A percentile compares a stretch with the other conserved stretches of the same genome.
Evolutionary conservation across 2,797 vertebrate species (phyloP).

Genomic region (Cyprinella venusta): DNA sequence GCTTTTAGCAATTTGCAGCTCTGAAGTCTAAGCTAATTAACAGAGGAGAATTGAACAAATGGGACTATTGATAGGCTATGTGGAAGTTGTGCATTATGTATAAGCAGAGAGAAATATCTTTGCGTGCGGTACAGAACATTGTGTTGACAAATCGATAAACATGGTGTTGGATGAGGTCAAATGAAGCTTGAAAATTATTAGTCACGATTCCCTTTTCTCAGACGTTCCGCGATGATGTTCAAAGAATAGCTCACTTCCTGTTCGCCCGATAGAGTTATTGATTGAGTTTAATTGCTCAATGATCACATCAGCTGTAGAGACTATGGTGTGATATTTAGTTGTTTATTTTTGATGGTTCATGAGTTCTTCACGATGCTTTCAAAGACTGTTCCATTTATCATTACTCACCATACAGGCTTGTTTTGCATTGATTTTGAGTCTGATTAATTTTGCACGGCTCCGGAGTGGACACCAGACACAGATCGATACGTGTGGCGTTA

Average conservation of each 20-base stretch:
- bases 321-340: neutral
- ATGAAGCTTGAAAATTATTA: slow-evolving; percentile 41
- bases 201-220: neutral
- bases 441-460: slow-evolving; percentile 39
- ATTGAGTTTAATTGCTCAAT: slow-evolving; percentile 35
- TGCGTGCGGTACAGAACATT: slow-evolving; percentile 8
- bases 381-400: slow-evolving; percentile 27
- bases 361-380: slow-evolving; percentile 33
- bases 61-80: neutral
- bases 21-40: neutral
- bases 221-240: slow-evolving; percentile 14
- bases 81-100: neutral
- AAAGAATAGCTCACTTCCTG: slow-evolving; percentile 39
- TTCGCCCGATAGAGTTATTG: slow-evolving; percentile 28
- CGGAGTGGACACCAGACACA: slow-evolving; percentile 38
- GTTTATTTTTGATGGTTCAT: slow-evolving; percentile 19
- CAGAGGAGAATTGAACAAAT: neutral
- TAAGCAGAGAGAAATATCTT: neutral
- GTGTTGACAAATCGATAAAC: slow-evolving; percentile 31
- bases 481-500: slow-evolving; percentile 39
- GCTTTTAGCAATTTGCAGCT: neutral
- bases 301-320: slow-evolving; percentile 12
- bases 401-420: slow-evolving; percentile 9
- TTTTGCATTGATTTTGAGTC: slow-evolving; percentile 45
- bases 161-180: slow-evolving; percentile 9